Evolutionary conservation across 2,113 vertebrate species (phyloP), one percentile per base, ranked within the genome.

Genomic region (Cygnus buccinator): DNA sequence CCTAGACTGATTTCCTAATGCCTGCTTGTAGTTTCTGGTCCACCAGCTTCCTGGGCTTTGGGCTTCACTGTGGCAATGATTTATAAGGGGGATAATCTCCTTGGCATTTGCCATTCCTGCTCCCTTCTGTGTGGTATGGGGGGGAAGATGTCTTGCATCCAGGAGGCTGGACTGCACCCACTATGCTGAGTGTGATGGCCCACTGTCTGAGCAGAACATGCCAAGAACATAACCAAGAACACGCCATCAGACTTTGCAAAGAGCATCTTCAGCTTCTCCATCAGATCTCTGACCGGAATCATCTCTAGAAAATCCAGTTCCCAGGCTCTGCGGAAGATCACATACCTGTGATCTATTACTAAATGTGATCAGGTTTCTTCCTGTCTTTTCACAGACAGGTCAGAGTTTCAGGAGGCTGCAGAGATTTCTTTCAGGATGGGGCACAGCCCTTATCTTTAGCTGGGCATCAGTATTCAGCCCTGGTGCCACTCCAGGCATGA

Each of bases 401-500:
- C 92, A 84, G 54, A 83, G 74, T 95, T 95, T 91, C 93, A 87
- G 80, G 67, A 87, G 83, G 48, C 55, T 86, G 55, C 55, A 80
- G 89, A 86, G 77, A 83, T 92, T 96, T 59, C 35, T 93, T 95
- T 88, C 67, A 76, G 75, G 48, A 90, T 92, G 67, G 59, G 44
- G 37, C 71, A 80, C 13, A 73, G 54, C 70, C 81, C 66, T 95
- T 91, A 39, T 70, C 85, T 92, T 93, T 71, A 94, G 67, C 78
- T 92, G 46, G 91, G 82, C 92, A 94, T 92, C 94, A 90, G 13
- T 94, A 87, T 85, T 55, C 67, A 93, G 48, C 55, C 58, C 59
- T 93, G 95, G 94, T 92, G 85, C 33, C n/a, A 12, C 62, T 94
- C 92, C 96, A 95, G 79, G 50, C 85, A 76, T 95, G 85, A 86